Conservation (phyloP, 2,797 vertebrate species). For the Eulemur mongoz region DNA sequence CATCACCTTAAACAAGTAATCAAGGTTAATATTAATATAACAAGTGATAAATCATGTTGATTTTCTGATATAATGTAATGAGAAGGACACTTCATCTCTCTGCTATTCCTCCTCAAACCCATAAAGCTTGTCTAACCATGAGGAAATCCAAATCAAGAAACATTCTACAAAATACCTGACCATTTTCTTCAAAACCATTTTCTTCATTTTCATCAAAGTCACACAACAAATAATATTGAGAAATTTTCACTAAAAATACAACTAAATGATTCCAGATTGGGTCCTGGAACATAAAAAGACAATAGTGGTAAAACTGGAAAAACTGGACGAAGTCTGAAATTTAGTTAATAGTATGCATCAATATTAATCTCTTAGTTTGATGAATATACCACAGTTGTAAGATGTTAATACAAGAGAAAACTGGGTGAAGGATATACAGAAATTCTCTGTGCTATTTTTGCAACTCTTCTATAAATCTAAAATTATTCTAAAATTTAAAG, state of each 20-base stretch:
- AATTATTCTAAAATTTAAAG: background rate
- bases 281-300: background rate
- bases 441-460: background rate
- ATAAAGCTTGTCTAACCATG: background rate
- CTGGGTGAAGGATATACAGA: background rate
- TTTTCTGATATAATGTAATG: background rate
- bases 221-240: background rate
- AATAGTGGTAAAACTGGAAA: background rate
- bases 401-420: background rate
- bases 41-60: background rate
- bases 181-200: background rate
- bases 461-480: background rate
- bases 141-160: background rate
- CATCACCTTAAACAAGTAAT: background rate
- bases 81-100: background rate
- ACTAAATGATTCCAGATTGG: background rate
- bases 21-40: background rate
- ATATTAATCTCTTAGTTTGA: background rate
- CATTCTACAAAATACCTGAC: background rate
- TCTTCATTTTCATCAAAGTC: too few species aligned
- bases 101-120: background rate
- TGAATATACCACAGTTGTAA: background rate
- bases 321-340: background rate
- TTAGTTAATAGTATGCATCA: background rate
- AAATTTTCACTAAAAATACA: background rate